Conservation (phyloP, 92 coral and sea anemone genomes). For the Anthopleura xanthogrammica region DNA sequence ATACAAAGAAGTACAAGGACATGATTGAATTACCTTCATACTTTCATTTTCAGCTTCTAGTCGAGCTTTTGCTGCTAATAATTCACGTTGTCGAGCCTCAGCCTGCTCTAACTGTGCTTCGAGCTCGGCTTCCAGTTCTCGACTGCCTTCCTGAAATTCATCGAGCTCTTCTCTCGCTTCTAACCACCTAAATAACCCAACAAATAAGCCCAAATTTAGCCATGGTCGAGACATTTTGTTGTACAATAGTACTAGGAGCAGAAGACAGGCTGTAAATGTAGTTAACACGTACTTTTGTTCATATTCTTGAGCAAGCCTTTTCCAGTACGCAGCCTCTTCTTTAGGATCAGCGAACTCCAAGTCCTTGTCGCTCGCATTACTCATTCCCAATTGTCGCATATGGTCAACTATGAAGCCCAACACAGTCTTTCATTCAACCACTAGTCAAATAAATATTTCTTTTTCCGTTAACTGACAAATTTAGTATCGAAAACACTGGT, state of each 20-base stretch:
- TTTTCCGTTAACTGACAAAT: constrained; percentile 31
- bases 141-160: constrained; percentile 99
- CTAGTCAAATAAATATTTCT: constrained; percentile 2
- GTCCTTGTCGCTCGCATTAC: constrained; percentile 91
- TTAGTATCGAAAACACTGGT: constrained; percentile 16
- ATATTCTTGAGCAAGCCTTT: constrained; percentile 92
- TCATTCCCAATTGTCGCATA: constrained; percentile 99
- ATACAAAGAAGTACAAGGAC: constrained; percentile 1
- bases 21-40: constrained; percentile 66
- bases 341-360: constrained; percentile 98
- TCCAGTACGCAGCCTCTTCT: constrained; percentile 99
- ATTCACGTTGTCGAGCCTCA: constrained; percentile 97
- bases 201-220: constrained; percentile 20
- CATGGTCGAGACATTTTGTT: constrained; percentile 15
- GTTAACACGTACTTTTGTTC: constrained; percentile 87
- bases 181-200: constrained; percentile 78
- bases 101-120: constrained; percentile 99
- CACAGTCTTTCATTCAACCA: constrained; percentile 35
- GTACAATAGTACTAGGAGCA: constrained; percentile 6
- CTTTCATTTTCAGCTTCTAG: constrained; percentile 94
- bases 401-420: constrained; percentile 56
- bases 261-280: constrained; percentile 12
- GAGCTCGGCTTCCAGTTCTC: constrained; percentile 96
- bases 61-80: constrained; percentile 87
- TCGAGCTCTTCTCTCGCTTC: constrained; percentile 99